Conservation (phyloP, 1,140 invertebrate species). For the Contarinia nasturtii region DNA sequence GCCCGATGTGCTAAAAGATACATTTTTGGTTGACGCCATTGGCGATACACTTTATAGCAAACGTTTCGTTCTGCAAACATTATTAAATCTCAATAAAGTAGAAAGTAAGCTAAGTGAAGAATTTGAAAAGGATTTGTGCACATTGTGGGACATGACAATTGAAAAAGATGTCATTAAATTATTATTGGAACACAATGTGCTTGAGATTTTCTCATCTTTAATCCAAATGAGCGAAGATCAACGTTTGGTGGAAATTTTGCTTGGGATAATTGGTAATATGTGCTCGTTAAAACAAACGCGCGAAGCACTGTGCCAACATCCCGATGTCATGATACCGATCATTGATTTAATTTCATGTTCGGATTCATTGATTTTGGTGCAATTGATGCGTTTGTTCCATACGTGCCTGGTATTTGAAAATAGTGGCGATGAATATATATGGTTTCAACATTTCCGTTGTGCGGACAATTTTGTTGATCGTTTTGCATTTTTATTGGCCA, state of each 20-base stretch:
- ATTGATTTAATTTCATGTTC: conserved; percentile 33
- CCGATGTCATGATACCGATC: conserved; percentile 26
- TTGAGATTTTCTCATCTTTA: conserved; percentile 31
- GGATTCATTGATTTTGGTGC: conserved; percentile 40
- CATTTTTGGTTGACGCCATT: conserved; percentile 47
- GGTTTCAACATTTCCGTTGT: conserved; percentile 28
- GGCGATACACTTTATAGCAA: conserved; percentile 55
- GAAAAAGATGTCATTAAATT: conserved; percentile 48
- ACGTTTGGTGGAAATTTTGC: conserved; percentile 45
- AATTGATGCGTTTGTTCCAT: conserved; percentile 43
- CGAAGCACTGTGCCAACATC: conserved; percentile 21
- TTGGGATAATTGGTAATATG: conserved; percentile 55
- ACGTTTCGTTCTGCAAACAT: conserved; percentile 45
- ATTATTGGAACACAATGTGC: conserved; percentile 39
- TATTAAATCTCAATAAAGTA: conserved; percentile 32
- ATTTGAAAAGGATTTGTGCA: conserved; percentile 47
- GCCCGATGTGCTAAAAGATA: conserved; percentile 9
- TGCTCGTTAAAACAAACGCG: conserved; percentile 33
- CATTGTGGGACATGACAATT: conserved; percentile 58
- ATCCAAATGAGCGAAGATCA: conserved; percentile 27
- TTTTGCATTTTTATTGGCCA: conserved; percentile 41
- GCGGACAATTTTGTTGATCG: conserved; percentile 28
- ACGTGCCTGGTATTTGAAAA: conserved; percentile 29
- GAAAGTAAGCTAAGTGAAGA: conserved; percentile 18
- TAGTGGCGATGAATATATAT: conserved; percentile 22